A percentile compares a stretch with the other conserved stretches of the same genome.
phyloP scores from a whole-genome alignment of 2,113 vertebrate species.

The Jacana jacana region DNA sequence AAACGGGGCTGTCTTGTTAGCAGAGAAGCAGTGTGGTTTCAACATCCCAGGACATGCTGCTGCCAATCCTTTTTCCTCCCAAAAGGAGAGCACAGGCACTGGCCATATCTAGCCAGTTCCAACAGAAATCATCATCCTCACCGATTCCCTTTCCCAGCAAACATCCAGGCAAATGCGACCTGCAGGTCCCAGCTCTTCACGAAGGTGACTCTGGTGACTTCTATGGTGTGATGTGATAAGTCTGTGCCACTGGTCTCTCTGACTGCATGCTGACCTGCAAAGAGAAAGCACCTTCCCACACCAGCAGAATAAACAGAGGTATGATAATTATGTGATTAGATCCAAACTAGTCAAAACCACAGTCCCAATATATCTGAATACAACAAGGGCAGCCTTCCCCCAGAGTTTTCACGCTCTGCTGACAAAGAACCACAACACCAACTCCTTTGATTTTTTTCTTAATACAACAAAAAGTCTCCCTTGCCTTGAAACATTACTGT shows the following conservation, averaged over 20 bases:
- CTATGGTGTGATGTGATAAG: fast-evolving
- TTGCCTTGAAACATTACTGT: neutral
- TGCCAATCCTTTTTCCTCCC: neutral
- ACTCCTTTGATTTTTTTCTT: neutral
- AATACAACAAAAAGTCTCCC: neutral
- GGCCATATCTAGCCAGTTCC: neutral
- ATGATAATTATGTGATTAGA: neutral
- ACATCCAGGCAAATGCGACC: neutral
- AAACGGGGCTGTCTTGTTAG: neutral
- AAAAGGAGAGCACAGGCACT: neutral
- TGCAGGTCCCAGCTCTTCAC: neutral
- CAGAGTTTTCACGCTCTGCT: neutral
- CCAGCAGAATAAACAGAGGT: neutral
- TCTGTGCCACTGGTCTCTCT: neutral
- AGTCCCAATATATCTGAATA: neutral
- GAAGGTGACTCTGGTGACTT: neutral
- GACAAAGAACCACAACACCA: neutral
- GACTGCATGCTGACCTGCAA: neutral
- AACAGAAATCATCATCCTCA: neutral
- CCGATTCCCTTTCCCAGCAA: neutral
- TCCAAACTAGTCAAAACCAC: neutral
- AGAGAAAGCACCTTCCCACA: neutral
- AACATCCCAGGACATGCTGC: neutral
- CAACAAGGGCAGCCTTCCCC: neutral
- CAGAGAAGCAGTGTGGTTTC: neutral